These are phyloP conservation scores for Propithecus coquereli DNA, from an alignment of 2,113 vertebrate genomes.

Conservation along the genomic window DNA sequence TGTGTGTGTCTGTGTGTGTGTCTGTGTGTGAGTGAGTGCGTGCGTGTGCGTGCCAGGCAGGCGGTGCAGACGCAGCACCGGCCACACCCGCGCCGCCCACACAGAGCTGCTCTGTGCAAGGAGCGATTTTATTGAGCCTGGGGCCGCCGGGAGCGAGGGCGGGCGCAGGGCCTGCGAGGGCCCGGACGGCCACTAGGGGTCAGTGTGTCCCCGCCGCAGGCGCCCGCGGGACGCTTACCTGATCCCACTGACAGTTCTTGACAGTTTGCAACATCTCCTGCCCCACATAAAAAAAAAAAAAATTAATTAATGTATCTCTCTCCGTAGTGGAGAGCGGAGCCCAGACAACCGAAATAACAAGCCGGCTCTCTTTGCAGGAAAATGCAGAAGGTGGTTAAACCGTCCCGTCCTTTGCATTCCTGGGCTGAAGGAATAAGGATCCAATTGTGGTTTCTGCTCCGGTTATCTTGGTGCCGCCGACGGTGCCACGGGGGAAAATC, in stretches of 20 bases:
- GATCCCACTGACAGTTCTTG: constrained; percentile 35
- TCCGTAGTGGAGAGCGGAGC: constrained; percentile 22
- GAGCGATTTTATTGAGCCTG: neutral
- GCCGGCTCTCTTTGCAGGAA: constrained; percentile 6
- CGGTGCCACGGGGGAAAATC: constrained; percentile 42
- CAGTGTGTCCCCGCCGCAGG: constrained; percentile 79
- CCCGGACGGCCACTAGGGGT: constrained; percentile 81
- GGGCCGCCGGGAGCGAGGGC: neutral
- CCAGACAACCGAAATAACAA: constrained; percentile 60
- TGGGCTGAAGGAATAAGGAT: constrained; percentile 29
- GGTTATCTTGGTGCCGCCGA: constrained; percentile 42
- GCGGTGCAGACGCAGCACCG: neutral
- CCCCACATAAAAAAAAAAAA: constrained; percentile 9
- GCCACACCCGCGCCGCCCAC: neutral
- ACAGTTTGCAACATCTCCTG: constrained; percentile 43
- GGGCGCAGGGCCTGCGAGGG: neutral
- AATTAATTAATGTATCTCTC: neutral
- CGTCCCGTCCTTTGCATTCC: constrained; percentile 1
- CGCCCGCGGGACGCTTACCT: constrained; percentile 20
- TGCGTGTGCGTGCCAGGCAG: neutral
- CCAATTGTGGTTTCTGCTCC: constrained; percentile 47
- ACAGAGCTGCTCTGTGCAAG: neutral
- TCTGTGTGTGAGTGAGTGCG: neutral
- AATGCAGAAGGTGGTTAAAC: constrained; percentile 38
- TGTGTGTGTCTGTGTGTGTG: no score